Conservation (phyloP, 1,140 invertebrate species). For the Drosophila subpulchrella region DNA sequence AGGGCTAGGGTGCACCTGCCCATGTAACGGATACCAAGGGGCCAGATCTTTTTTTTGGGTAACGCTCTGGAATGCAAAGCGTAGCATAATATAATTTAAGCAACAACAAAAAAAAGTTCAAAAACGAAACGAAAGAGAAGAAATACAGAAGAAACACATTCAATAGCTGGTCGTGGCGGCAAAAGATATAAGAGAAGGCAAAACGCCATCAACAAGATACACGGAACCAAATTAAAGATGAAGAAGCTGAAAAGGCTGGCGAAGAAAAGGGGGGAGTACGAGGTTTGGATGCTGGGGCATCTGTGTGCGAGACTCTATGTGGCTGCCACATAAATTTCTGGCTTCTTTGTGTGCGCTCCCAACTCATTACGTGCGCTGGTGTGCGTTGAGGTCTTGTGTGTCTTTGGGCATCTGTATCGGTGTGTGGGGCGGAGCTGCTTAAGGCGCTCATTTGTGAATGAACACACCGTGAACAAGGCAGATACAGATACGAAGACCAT, state of each 20-base stretch:
- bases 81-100: conserved; percentile 79
- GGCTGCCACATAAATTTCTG: conserved; percentile 75
- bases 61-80: conserved; percentile 68
- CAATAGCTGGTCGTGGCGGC: conserved; percentile 65
- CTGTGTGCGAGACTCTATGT: conserved; percentile 64
- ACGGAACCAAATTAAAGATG: conserved; percentile 82
- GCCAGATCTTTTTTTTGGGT: conserved; percentile 20
- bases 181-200: conserved; percentile 78
- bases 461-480: conserved; percentile 72
- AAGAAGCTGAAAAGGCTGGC: conserved; percentile 54
- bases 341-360: conserved; percentile 47
- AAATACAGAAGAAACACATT: conserved; percentile 47
- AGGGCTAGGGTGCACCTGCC: conserved; percentile 50
- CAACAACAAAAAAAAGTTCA: conserved; percentile 24
- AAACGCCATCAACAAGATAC: conserved; percentile 82
- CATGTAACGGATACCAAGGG: conserved; percentile 50
- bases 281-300: conserved; percentile 9
- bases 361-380: conserved; percentile 61
- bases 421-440: conserved; percentile 81
- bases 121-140: conserved; percentile 26
- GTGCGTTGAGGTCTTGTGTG: neutral
- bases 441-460: conserved; percentile 83
- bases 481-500: no score
- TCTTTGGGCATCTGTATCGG: conserved; percentile 40
- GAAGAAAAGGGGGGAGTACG: neutral